Percentiles rank a stretch among this genome's conserved stretches.
Evolutionary conservation across 2,113 vertebrate species (phyloP).

Genomic region (Etheostoma cragini): DNA sequence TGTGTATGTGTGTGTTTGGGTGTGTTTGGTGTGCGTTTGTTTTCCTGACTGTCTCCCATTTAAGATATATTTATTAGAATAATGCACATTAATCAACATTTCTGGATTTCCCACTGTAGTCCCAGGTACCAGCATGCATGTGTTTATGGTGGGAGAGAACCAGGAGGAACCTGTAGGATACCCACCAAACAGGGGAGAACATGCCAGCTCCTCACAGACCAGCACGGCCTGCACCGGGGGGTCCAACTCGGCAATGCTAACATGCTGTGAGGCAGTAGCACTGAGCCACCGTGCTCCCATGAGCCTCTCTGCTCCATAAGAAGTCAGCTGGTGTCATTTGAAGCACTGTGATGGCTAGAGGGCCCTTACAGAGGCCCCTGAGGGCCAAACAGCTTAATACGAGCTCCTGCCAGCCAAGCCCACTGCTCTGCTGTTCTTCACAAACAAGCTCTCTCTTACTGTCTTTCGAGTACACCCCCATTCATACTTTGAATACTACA

Average conservation of each 20-base stretch:
- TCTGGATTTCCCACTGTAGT: too few species aligned
- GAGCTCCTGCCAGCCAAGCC: background rate
- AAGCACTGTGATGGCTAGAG: background rate
- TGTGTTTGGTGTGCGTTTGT: conserved; percentile 20
- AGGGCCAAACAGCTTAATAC: conserved; percentile 8
- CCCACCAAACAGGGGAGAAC: too few species aligned
- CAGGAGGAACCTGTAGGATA: too few species aligned
- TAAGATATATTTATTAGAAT: too few species aligned
- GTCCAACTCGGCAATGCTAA: too few species aligned
- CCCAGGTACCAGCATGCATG: too few species aligned
- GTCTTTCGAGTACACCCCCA: background rate
- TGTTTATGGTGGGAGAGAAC: too few species aligned
- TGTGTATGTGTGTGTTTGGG: conserved; percentile 18
- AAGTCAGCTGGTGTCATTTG: conserved; percentile 1
- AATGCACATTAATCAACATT: too few species aligned
- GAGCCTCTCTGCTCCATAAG: background rate
- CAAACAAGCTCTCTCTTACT: background rate
- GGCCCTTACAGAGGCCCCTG: background rate
- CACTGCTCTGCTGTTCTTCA: background rate
- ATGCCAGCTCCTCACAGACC: too few species aligned
- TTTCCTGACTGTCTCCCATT: background rate
- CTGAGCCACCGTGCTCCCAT: too few species aligned
- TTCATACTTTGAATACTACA: background rate
- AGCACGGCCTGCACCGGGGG: too few species aligned
- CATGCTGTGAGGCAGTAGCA: too few species aligned